phyloP scores from a whole-genome alignment of 2,888 invertebrate species.

The Bellardia bayeri region DNA sequence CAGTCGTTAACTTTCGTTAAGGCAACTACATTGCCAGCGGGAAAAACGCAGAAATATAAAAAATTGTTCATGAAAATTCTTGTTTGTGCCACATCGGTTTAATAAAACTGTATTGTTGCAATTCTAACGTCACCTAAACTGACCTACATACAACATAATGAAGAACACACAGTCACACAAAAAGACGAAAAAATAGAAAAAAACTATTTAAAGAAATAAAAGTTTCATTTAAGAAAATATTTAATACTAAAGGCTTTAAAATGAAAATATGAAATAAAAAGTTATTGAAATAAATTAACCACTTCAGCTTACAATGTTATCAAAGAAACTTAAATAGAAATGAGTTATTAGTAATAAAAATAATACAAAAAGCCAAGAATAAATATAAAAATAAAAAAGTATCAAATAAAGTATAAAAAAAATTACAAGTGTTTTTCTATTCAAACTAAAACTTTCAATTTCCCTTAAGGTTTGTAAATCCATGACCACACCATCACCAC shows the following conservation, averaged over 20 bases:
- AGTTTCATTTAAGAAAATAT: not conserved
- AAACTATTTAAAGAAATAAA: not conserved
- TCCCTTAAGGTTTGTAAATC: constrained; percentile 24
- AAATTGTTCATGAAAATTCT: not conserved
- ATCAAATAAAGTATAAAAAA: too few species aligned
- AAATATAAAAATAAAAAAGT: not conserved
- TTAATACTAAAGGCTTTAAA: not conserved
- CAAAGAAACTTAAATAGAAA: not conserved
- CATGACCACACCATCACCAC: not conserved
- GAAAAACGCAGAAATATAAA: not conserved
- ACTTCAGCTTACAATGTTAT: not conserved
- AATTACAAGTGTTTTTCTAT: not conserved
- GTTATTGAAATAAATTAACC: not conserved
- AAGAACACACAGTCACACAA: not conserved
- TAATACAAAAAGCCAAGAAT: not conserved
- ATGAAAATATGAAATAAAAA: not conserved
- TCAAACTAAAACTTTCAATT: constrained; percentile 5
- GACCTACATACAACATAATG: constrained; percentile 25
- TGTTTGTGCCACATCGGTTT: not conserved
- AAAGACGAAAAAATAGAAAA: not conserved
- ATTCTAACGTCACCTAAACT: constrained; percentile 31
- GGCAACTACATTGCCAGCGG: constrained; percentile 40
- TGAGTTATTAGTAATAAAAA: constrained; percentile 1
- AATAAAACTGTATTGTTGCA: constrained; percentile 1
- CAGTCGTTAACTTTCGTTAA: constrained; percentile 39